Evolutionary conservation across 2,113 vertebrate species (phyloP).

Genomic region (Hyaena hyaena): DNA sequence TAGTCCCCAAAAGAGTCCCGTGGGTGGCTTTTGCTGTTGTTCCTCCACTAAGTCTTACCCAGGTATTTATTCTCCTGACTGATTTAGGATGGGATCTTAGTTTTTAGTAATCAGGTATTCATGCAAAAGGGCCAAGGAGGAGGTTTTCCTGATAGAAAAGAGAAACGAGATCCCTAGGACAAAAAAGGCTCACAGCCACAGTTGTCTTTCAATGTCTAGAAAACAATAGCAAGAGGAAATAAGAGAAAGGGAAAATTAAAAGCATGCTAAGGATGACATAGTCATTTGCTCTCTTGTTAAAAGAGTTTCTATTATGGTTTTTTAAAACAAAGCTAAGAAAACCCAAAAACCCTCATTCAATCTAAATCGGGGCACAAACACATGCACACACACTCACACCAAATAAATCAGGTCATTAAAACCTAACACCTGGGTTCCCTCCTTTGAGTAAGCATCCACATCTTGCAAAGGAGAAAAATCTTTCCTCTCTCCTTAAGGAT

Average conservation of each 20-base stretch:
- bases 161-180: constrained; percentile 22
- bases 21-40: neutral
- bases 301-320: neutral
- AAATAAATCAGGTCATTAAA: neutral
- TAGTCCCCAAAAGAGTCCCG: neutral
- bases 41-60: neutral
- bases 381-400: neutral
- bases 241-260: neutral
- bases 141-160: neutral
- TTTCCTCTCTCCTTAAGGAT: neutral
- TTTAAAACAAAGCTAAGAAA: constrained; percentile 26
- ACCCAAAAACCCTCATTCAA: neutral
- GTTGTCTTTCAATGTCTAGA: neutral
- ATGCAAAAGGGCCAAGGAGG: neutral
- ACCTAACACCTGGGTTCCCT: neutral
- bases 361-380: neutral
- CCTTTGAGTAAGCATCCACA: neutral
- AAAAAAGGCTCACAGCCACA: neutral
- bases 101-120: constrained; percentile 22
- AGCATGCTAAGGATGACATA: neutral
- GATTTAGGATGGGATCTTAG: neutral
- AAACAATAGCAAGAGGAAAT: neutral
- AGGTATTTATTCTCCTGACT: neutral
- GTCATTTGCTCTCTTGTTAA: neutral
- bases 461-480: neutral